Conservation (phyloP, 2,888 invertebrate genomes). For the Nymphalis c-album region DNA sequence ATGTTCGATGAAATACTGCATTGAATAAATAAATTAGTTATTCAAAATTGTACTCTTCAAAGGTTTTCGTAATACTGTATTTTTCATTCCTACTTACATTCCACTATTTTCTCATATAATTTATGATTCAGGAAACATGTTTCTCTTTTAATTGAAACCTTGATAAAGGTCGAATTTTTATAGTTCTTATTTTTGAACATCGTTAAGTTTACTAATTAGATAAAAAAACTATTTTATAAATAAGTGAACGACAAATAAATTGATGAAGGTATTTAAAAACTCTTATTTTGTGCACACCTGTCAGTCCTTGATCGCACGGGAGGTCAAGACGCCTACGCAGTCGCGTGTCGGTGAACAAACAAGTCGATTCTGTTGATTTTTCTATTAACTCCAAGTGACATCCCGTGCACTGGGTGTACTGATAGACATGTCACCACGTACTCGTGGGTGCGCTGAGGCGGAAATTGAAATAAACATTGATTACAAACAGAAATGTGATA, state of each 20-base stretch:
- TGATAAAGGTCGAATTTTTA: neutral
- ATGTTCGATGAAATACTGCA: conserved; percentile 25
- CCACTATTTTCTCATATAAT: neutral
- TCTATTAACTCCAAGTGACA: conserved; percentile 49
- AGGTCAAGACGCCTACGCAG: conserved; percentile 39
- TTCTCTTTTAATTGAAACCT: neutral
- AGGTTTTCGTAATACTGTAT: neutral
- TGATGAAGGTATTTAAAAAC: conserved; percentile 5
- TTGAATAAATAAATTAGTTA: conserved; percentile 3
- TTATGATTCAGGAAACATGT: neutral
- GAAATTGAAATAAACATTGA: conserved; percentile 19
- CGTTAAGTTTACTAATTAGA: too few species aligned
- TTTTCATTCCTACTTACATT: too few species aligned
- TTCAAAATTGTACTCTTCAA: neutral
- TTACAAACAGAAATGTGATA: conserved; percentile 14
- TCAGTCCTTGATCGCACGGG: conserved; percentile 38
- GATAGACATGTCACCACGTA: conserved; percentile 45
- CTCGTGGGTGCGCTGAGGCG: conserved; percentile 36
- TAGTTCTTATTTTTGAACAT: too few species aligned
- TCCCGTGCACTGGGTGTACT: conserved; percentile 32
- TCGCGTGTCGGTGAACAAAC: conserved; percentile 41
- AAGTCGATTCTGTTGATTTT: conserved; percentile 52
- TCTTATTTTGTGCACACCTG: conserved; percentile 19
- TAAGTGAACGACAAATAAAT: neutral
- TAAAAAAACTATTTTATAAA: too few species aligned